Evolutionary conservation across 2,797 vertebrate species (phyloP).

Genomic region (Meriones psammophilus): DNA sequence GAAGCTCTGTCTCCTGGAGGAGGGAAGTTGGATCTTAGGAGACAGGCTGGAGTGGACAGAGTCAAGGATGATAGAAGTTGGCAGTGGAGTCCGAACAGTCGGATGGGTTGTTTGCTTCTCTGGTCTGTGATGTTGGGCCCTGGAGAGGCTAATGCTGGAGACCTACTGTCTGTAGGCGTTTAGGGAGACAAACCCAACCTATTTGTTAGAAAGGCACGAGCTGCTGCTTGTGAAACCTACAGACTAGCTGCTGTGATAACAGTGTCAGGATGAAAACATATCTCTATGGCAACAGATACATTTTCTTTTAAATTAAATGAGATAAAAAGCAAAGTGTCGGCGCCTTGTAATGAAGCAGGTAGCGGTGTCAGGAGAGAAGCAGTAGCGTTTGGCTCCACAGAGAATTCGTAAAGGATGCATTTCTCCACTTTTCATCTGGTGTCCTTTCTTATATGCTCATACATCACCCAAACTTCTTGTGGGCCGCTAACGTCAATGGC

Average conservation of each 20-base stretch:
- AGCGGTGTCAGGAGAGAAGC: background rate
- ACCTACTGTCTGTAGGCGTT: background rate
- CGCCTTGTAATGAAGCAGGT: background rate
- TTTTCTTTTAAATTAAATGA: constrained; percentile 40
- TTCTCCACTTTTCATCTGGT: background rate
- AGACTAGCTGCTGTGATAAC: background rate
- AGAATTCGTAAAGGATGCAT: background rate
- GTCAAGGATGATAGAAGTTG: background rate
- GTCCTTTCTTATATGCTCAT: background rate
- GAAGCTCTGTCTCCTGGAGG: background rate
- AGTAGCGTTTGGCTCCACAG: background rate
- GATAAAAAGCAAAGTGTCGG: background rate
- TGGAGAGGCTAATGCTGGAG: background rate
- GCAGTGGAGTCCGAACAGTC: background rate
- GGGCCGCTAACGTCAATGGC: background rate
- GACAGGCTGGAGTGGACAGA: background rate
- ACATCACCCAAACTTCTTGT: background rate
- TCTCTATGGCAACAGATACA: constrained; percentile 49
- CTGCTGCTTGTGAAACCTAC: background rate
- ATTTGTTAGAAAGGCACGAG: background rate
- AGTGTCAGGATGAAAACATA: constrained; percentile 11
- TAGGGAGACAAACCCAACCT: background rate
- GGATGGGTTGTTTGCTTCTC: background rate
- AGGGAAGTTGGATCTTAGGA: background rate
- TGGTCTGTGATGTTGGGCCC: background rate